Base-by-base conservation (phyloP, 1,140 invertebrate species). In the Brachionus angularis region DNA sequence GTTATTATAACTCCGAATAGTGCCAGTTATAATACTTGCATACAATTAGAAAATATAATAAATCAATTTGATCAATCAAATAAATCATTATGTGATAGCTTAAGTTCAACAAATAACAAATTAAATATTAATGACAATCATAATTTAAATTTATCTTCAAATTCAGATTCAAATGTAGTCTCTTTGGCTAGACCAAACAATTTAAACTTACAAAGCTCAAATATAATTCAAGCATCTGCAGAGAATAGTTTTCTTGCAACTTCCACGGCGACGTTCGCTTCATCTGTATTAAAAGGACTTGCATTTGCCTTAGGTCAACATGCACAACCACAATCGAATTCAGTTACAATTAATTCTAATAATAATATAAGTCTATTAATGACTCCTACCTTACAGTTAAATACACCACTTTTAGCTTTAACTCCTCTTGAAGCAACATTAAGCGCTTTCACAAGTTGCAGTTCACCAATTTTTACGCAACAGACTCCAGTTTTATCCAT, bases 341-440 rank as follows among this genome's bases (percentile, higher is more conserved):
- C 34, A n/a, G 36, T 58, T 36, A 39, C 53, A 14, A 36, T 58
- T 23, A 23, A 34, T 23, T 58, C 53, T 23, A 58, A 58, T 36
- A 58, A 58, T 33, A 58, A 58, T 23, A 58, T 58, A 23, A 58
- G 53, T 58, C 25, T 58, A 39, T 33, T 58, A 12, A 58, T 58
- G 53, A 58, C 53, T 18, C 53, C 53, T 14, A 58, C 53, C 12
- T 58, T 58, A 25, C 16, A 36, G 1, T 16, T 58, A 23, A 58
- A 58, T 23, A 58, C 33, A 16, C 53, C 53, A 12, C 39, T 58
- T 39, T 39, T 58, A 36, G 36, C 33, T 39, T 58, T 58, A 34
- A 39, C 53, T 3, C 53, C 53, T 0, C 8, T 58, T 4, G 53
- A 58, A 23, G 34, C 33, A n/a, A 16, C 34, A 5, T 14, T 58